Conservation (phyloP, 2,113 vertebrate genomes). For the Fregata magnificens region DNA sequence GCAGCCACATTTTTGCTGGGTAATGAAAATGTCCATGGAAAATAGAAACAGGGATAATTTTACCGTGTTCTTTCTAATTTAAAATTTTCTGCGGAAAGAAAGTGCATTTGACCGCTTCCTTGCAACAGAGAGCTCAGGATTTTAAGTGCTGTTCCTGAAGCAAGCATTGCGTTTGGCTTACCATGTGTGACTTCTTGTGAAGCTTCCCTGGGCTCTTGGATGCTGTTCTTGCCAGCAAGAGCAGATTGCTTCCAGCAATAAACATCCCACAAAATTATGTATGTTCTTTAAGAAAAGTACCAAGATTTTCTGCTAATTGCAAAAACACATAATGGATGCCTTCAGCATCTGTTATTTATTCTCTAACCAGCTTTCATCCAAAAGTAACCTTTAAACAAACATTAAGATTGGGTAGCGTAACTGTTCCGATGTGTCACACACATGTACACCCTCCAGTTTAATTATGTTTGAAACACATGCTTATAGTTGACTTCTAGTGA, state of each 20-base stretch:
- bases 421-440: conserved; percentile 63
- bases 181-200: conserved; percentile 59
- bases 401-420: conserved; percentile 64
- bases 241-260: conserved; percentile 64
- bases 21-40: background rate
- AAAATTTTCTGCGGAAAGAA: background rate
- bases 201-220: conserved; percentile 27
- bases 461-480: background rate
- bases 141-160: conserved; percentile 49
- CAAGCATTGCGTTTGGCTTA: conserved; percentile 52
- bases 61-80: background rate
- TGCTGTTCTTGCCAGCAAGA: conserved; percentile 13
- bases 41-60: background rate
- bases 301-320: conserved; percentile 76
- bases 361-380: conserved; percentile 69
- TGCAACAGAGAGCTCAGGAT: background rate
- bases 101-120: background rate
- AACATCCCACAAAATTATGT: conserved; percentile 74
- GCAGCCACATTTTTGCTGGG: background rate
- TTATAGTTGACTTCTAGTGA: background rate
- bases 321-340: conserved; percentile 78
- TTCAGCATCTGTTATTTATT: conserved; percentile 75
- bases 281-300: conserved; percentile 76
- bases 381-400: conserved; percentile 78
- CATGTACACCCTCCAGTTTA: background rate